phyloP scores from a whole-genome alignment of 2,888 invertebrate species.

The Athalia rosae region DNA sequence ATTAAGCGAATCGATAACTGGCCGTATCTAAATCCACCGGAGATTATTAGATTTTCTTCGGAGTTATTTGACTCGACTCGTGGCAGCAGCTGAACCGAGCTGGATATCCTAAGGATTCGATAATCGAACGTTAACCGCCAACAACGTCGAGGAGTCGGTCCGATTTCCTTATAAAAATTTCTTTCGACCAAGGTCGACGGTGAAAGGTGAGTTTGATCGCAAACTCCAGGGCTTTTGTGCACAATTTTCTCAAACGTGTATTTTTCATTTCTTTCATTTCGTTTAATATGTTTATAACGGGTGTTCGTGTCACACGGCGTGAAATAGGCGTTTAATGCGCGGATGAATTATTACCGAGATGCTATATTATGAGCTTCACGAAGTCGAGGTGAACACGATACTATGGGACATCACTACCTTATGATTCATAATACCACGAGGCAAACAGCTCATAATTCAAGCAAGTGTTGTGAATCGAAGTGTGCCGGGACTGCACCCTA shows the following conservation, averaged over 20 bases:
- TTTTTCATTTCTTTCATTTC: neutral
- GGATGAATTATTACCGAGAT: constrained; percentile 56
- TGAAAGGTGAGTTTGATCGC: neutral
- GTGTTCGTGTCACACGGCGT: constrained; percentile 58
- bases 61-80: constrained; percentile 18
- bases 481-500: constrained; percentile 37
- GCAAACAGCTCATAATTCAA: constrained; percentile 49
- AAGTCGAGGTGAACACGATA: constrained; percentile 44
- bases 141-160: neutral
- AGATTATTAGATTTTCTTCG: constrained; percentile 2
- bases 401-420: constrained; percentile 31
- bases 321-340: constrained; percentile 61
- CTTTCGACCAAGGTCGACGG: neutral
- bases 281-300: constrained; percentile 50
- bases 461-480: constrained; percentile 51
- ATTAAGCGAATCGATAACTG: constrained; percentile 22
- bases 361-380: constrained; percentile 5
- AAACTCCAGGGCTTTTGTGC: neutral
- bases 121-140: neutral
- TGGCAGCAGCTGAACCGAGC: neutral
- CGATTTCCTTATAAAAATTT: constrained; percentile 5
- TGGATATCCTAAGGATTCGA: constrained; percentile 19
- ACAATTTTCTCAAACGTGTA: neutral
- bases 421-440: constrained; percentile 51
- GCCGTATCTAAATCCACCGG: neutral